Evolutionary conservation across 2,113 vertebrate genomes (phyloP), one percentile per base, ranked within the genome.

Genomic region (Bujurquina vittata): DNA sequence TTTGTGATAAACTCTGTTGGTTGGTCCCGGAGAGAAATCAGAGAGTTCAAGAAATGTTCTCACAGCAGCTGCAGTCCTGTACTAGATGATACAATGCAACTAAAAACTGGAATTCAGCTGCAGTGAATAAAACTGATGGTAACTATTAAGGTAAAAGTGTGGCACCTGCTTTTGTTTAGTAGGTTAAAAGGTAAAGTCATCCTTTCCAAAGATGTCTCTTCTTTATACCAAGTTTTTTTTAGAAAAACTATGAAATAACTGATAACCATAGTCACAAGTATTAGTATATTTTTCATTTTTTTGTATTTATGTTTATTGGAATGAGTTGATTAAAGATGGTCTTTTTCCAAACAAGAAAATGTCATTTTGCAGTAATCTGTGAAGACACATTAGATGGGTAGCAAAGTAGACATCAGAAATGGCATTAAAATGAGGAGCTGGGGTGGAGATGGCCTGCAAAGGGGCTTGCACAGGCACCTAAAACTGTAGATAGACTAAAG

Each of bases 1-100:
- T 91, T 91, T 89, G 63, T 1, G 15, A 75, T 81, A 75, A 80
- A 89, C 79, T 67, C 54, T 52, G 18, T 49, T 6, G 65, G 65
- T 61, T 77, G 73, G 65, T 74, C 78, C 79, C 59, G 0, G 29
- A 63, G 87, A 84, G 88, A 74, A 46, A 79, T 56, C 23, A 4
- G 33, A 46, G 31, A 31, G 31, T 56, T 75, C 55, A 10, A 18
- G 18, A 81, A 81, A 81, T 8, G 37, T 88, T 87, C 75, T 81
- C 75, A 58, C 43, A 60, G 43, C 83, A 79, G 37, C 77, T 75
- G 69, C 18, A 59, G 31, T 54, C 46, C 46, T 54, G 10, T 29
- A 54, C 26, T n/a, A 14, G 67, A 72, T 20, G 12, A 52, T 75
- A 37, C 8, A 37, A 10, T 10, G 35, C 9, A 63, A 18, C 22